Percentiles rank a stretch among this genome's conserved stretches.
These are phyloP conservation scores for Hippasteria phrygiana DNA, from an alignment of 53 echinoderm and acorn worm species.

Conservation along the genomic window DNA sequence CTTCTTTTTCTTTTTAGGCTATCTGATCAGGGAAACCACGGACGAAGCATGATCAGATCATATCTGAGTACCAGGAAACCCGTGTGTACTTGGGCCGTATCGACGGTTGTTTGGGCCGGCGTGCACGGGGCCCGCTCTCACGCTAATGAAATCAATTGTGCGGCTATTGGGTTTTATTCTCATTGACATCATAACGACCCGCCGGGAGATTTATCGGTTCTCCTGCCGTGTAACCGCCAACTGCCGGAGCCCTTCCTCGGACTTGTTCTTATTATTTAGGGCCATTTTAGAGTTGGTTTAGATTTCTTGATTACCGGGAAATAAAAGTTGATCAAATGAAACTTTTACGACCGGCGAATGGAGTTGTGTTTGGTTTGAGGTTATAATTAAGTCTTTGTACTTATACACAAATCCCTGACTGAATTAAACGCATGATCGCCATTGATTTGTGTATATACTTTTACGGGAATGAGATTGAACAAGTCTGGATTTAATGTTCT, in stretches of 20 bases:
- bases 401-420: neutral
- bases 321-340: constrained; percentile 60
- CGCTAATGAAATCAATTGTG: constrained; percentile 62
- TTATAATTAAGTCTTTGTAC: constrained; percentile 31
- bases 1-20: neutral
- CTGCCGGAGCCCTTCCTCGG: neutral
- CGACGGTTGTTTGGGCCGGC: constrained; percentile 10
- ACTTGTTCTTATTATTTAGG: neutral
- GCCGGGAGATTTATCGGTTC: constrained; percentile 36
- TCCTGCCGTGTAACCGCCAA: constrained; percentile 20
- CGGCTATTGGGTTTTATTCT: constrained; percentile 38
- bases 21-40: neutral
- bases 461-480: constrained; percentile 12
- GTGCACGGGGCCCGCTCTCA: constrained; percentile 5
- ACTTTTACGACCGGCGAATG: constrained; percentile 48
- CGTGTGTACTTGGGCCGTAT: too few relatives aligned
- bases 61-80: too few relatives aligned
- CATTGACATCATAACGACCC: constrained; percentile 33
- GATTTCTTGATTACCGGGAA: constrained; percentile 19
- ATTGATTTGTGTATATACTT: neutral
- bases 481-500: neutral
- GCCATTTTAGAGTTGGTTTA: neutral
- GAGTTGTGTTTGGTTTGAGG: constrained; percentile 6
- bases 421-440: neutral
- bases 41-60: neutral